Evolutionary conservation across 2,113 vertebrate genomes (phyloP).

Genomic region (Datnioides undecimradiatus): DNA sequence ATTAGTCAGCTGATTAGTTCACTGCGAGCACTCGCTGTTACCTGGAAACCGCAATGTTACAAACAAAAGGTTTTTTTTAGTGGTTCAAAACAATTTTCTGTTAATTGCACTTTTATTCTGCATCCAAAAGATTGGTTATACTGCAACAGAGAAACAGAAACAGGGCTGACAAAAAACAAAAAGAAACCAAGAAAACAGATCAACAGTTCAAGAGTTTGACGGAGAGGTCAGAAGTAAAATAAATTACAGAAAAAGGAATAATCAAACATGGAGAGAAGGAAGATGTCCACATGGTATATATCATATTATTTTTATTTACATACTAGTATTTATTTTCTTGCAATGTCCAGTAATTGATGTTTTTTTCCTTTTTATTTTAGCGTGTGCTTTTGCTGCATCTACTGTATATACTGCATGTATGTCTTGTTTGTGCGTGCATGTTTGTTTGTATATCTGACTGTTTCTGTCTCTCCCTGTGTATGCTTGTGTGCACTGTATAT

Average conservation of each 20-base stretch:
- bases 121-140: slow-evolving; percentile 1
- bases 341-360: not conserved
- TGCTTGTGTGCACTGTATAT: slow-evolving; percentile 49
- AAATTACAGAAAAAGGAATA: not conserved
- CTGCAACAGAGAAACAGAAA: slow-evolving; percentile 8
- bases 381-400: slow-evolving; percentile 1
- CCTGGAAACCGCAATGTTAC: slow-evolving; percentile 12
- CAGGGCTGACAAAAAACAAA: not conserved
- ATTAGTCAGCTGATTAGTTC: slow-evolving; percentile 39
- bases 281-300: slow-evolving; percentile 1
- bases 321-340: not conserved
- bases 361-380: not conserved
- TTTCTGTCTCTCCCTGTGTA: slow-evolving; percentile 16
- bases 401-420: slow-evolving; percentile 14
- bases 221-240: not conserved
- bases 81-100: slow-evolving; percentile 23
- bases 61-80: slow-evolving; percentile 16
- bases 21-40: not conserved
- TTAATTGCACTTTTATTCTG: slow-evolving; percentile 26
- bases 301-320: not conserved
- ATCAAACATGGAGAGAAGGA: not conserved
- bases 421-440: not conserved
- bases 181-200: not conserved
- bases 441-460: not conserved
- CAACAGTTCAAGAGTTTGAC: not conserved